A percentile compares a stretch with the other conserved stretches of the same genome.
These are phyloP conservation scores for Semotilus atromaculatus DNA, from an alignment of 2,797 vertebrate species.

Conservation along the genomic window DNA sequence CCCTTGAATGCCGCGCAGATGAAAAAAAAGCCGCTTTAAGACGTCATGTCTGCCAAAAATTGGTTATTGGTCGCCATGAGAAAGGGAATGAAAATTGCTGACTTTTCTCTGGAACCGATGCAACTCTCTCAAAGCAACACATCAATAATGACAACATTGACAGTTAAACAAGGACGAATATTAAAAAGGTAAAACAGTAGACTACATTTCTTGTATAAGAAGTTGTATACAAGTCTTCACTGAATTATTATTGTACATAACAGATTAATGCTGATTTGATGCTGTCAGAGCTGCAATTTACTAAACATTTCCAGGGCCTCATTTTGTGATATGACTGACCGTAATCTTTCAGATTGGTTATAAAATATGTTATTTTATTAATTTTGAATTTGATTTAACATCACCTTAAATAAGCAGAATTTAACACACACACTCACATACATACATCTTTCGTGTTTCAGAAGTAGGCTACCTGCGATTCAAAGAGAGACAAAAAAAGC, in stretches of 20 bases:
- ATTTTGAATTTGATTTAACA: background rate
- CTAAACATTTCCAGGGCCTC: background rate
- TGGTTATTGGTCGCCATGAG: background rate
- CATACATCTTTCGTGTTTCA: background rate
- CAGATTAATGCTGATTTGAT: background rate
- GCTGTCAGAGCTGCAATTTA: background rate
- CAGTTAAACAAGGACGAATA: background rate
- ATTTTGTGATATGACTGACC: background rate
- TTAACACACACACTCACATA: background rate
- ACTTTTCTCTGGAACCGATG: background rate
- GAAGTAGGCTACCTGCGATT: background rate
- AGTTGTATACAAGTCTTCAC: background rate
- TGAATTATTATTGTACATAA: background rate
- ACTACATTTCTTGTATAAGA: too few species aligned
- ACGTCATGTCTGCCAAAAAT: background rate
- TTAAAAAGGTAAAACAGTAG: background rate
- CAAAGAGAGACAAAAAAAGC: background rate
- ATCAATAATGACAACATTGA: background rate
- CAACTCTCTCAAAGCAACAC: background rate
- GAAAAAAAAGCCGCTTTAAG: background rate
- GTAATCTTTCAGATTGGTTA: background rate
- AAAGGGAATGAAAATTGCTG: background rate
- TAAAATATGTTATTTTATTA: background rate
- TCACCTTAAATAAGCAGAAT: background rate
- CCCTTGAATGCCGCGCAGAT: fast-evolving